Conservation (phyloP, 2,888 invertebrate species). For the Anthrax anthrax region DNA sequence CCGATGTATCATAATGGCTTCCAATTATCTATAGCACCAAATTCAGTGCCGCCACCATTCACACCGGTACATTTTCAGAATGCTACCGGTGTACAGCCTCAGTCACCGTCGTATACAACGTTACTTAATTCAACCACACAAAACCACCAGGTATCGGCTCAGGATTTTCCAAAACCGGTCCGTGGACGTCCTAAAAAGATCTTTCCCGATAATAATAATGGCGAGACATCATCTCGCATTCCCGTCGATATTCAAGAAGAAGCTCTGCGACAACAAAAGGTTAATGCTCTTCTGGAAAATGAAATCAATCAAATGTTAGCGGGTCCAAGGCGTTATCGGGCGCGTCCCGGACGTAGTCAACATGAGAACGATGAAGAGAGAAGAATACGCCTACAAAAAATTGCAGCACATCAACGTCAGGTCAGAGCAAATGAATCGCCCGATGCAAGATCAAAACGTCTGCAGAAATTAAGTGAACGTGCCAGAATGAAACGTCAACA, state of each 20-base stretch:
- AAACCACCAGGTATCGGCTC: slow-evolving; percentile 22
- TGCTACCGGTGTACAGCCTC: slow-evolving; percentile 9
- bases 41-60: slow-evolving; percentile 31
- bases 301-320: slow-evolving; percentile 32
- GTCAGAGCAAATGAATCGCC: slow-evolving; percentile 31
- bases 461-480: slow-evolving; percentile 29
- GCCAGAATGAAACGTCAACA: slow-evolving; percentile 31
- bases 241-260: slow-evolving; percentile 18
- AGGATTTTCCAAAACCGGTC: slow-evolving; percentile 31
- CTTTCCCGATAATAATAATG: slow-evolving; percentile 13
- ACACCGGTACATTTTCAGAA: slow-evolving; percentile 32
- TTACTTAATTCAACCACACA: slow-evolving; percentile 10
- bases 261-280: slow-evolving; percentile 24
- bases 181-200: slow-evolving; percentile 32
- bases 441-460: slow-evolving; percentile 27
- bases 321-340: slow-evolving; percentile 15
- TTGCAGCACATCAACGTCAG: slow-evolving; percentile 31
- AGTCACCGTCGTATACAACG: slow-evolving; percentile 8
- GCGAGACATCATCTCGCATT: slow-evolving; percentile 4
- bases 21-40: slow-evolving; percentile 30
- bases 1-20: slow-evolving; percentile 35
- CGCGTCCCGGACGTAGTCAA: slow-evolving; percentile 27
- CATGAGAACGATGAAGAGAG: slow-evolving; percentile 32
- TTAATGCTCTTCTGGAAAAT: slow-evolving; percentile 29
- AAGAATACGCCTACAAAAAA: slow-evolving; percentile 28